Conservation (phyloP, 2,888 invertebrate genomes). For the Ephialtes manifestator region DNA sequence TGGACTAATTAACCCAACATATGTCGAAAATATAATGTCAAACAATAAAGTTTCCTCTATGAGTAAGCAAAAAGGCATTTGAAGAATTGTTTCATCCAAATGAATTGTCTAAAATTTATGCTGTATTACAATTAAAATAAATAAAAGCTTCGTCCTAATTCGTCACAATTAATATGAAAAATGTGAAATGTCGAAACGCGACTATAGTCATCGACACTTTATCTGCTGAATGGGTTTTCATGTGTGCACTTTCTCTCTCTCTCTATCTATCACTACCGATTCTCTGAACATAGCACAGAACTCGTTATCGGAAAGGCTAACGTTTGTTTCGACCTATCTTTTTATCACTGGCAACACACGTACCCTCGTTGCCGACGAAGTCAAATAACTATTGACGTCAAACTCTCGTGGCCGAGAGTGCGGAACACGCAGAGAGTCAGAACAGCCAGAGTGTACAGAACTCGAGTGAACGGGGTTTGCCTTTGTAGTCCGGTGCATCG, state of each 20-base stretch:
- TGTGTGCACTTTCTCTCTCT: neutral
- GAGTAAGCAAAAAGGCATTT: too few relatives aligned
- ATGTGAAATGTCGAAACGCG: too few relatives aligned
- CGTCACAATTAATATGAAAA: too few relatives aligned
- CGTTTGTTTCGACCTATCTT: conserved; percentile 41
- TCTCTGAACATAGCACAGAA: conserved; percentile 2
- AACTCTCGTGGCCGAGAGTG: conserved; percentile 5
- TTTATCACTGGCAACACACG: conserved; percentile 9
- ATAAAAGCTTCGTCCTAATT: too few relatives aligned
- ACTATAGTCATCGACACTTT: neutral
- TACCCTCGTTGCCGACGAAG: conserved; percentile 16
- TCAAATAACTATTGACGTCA: conserved; percentile 41
- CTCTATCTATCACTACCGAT: conserved; percentile 5
- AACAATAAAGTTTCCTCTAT: too few relatives aligned
- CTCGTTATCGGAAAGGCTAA: conserved; percentile 42
- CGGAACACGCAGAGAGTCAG: neutral
- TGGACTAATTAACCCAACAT: too few relatives aligned
- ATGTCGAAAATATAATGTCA: too few relatives aligned
- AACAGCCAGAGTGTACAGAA: neutral
- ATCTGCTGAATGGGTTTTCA: conserved; percentile 6
- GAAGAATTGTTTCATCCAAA: too few relatives aligned
- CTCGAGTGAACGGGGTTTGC: conserved; percentile 6
- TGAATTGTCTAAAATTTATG: too few relatives aligned
- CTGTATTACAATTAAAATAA: too few relatives aligned
- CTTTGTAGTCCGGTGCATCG: neutral